Evolutionary conservation across 2,113 vertebrate genomes (phyloP).

Genomic region (Tinamus guttatus): DNA sequence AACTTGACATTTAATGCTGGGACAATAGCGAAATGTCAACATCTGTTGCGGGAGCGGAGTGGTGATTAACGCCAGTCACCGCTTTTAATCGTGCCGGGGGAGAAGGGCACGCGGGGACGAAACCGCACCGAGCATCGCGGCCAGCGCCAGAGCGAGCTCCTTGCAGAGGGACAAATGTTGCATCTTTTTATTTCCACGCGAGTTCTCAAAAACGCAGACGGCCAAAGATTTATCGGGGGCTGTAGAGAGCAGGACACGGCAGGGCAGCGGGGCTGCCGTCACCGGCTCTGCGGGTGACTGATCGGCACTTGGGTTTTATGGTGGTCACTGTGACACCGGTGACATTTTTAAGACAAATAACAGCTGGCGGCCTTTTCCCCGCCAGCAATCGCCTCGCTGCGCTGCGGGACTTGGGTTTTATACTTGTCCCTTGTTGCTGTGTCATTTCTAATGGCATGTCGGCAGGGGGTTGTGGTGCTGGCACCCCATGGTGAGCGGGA

Average conservation of each 20-base stretch:
- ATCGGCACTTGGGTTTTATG: conserved; percentile 31
- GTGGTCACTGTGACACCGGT: conserved; percentile 17
- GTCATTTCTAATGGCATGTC: neutral
- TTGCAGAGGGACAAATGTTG: neutral
- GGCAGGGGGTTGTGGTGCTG: neutral
- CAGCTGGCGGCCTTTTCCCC: conserved; percentile 15
- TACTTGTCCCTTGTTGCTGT: neutral
- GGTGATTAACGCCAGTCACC: conserved; percentile 32
- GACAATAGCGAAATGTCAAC: conserved; percentile 78
- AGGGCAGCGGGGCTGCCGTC: neutral
- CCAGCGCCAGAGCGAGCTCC: neutral
- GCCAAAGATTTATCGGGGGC: neutral
- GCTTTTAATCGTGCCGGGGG: neutral
- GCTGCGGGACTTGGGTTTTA: rapidly evolving
- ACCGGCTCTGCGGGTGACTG: conserved; percentile 19
- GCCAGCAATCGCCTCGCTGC: neutral
- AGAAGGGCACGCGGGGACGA: neutral
- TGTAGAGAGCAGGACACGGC: neutral
- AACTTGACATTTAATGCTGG: conserved; percentile 80
- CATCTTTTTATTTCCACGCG: neutral
- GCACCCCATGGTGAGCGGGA: rapidly evolving
- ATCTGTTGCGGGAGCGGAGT: conserved; percentile 69
- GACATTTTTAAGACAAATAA: conserved; percentile 42
- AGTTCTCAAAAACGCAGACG: neutral
- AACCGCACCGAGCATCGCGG: neutral